Evolutionary conservation across 2,888 invertebrate species (phyloP).

Genomic region (Cephus spinipes): DNA sequence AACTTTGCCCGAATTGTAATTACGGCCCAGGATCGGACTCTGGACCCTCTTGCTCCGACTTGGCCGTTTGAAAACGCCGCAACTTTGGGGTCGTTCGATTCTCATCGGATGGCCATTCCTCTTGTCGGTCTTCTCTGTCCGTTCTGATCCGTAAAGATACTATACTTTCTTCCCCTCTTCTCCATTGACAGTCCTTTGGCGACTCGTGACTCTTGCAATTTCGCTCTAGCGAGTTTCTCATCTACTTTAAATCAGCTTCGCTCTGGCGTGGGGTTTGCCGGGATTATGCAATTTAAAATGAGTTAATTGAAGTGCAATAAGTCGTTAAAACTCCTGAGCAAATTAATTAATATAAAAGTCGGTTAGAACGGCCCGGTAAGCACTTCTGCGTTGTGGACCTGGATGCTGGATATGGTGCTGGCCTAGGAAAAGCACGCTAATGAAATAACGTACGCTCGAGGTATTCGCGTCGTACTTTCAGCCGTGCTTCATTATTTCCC

Average conservation of each 20-base stretch:
- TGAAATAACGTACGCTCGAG: constrained; percentile 52
- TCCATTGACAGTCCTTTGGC: too few relatives aligned
- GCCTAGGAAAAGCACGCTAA: constrained; percentile 44
- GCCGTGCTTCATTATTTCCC: constrained; percentile 35
- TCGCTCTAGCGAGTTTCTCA: too few relatives aligned
- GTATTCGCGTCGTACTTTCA: constrained; percentile 31
- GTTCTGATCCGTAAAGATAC: too few relatives aligned
- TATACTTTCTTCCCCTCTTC: too few relatives aligned
- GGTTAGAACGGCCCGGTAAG: constrained; percentile 40
- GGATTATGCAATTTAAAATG: constrained; percentile 55
- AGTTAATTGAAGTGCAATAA: constrained; percentile 62
- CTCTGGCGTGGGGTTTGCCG: background rate
- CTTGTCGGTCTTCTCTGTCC: too few relatives aligned
- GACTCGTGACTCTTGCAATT: too few relatives aligned
- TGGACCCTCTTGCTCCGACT: background rate
- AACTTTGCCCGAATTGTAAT: constrained; percentile 65
- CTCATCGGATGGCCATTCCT: too few relatives aligned
- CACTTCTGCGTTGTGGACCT: background rate
- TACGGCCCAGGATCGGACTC: constrained; percentile 45
- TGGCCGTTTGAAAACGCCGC: background rate
- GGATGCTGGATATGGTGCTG: background rate
- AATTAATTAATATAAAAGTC: constrained; percentile 59
- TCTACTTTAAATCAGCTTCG: too few relatives aligned
- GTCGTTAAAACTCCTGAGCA: constrained; percentile 58
- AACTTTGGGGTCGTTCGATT: too few relatives aligned